Conservation (phyloP, 2,113 vertebrate species). For the Pelodiscus sinensis region DNA sequence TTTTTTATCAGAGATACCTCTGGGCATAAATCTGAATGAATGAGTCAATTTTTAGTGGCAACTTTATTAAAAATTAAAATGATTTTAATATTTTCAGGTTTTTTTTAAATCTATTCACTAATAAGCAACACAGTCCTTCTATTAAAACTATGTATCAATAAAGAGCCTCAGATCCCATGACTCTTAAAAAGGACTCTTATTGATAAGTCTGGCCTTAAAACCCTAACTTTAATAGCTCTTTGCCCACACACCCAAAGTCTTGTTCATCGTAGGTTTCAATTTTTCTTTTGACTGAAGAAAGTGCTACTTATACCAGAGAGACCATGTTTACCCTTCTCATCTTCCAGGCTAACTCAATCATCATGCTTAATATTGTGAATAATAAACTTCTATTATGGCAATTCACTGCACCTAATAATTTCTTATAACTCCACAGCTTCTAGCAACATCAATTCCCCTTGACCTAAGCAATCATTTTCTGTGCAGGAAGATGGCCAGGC, state of each 20-base stretch:
- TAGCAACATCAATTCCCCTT: background rate
- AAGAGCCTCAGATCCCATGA: background rate
- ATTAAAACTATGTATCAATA: background rate
- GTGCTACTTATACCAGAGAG: background rate
- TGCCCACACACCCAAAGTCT: background rate
- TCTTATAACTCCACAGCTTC: background rate
- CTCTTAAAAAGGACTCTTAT: conserved; percentile 2
- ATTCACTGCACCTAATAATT: background rate
- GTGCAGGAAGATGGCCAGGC: background rate
- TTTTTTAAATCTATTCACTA: background rate
- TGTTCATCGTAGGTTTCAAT: background rate
- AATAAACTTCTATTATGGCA: too few relatives aligned
- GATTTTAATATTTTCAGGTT: background rate
- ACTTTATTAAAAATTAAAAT: background rate
- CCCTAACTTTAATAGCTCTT: background rate
- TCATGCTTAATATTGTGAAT: background rate
- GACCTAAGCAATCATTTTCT: background rate
- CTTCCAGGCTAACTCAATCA: background rate
- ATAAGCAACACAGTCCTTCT: background rate
- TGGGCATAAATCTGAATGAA: background rate
- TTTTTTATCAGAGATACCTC: conserved; percentile 22
- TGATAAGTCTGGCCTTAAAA: background rate
- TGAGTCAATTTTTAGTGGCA: background rate
- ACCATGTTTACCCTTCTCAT: background rate
- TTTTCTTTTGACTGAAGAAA: background rate